Evolutionary conservation across 2,113 vertebrate genomes (phyloP).

Genomic region (Sporophila hypoxantha): DNA sequence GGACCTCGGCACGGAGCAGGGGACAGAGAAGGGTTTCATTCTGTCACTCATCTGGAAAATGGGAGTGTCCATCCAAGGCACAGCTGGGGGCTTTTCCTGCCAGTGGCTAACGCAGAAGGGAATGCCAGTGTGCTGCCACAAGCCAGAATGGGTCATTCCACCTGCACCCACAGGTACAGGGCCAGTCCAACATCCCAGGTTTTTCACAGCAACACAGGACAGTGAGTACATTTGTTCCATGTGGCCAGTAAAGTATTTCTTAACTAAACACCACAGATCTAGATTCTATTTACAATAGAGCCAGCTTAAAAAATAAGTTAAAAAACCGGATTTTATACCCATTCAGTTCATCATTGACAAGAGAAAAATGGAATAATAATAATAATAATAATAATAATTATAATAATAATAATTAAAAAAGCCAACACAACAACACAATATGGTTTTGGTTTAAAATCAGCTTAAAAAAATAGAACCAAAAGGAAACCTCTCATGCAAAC

Average conservation of each 20-base stretch:
- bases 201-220: constrained; percentile 23
- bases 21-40: not conserved
- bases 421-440: constrained; percentile 73
- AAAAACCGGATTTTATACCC: constrained; percentile 70
- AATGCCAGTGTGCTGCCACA: not conserved
- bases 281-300: constrained; percentile 60
- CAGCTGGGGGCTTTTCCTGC: constrained; percentile 1
- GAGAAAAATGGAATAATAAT: constrained; percentile 65
- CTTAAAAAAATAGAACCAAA: constrained; percentile 77
- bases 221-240: constrained; percentile 2
- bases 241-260: constrained; percentile 16
- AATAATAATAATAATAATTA: constrained; percentile 21
- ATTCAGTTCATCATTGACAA: constrained; percentile 74
- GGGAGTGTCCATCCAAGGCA: constrained; percentile 6
- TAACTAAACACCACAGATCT: constrained; percentile 7
- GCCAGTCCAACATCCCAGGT: not conserved
- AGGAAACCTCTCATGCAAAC: constrained; percentile 79
- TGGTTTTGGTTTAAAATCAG: constrained; percentile 78
- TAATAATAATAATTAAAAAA: constrained; percentile 47
- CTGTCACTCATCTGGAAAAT: not conserved
- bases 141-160: not conserved
- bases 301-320: constrained; percentile 64
- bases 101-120: not conserved
- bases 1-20: not conserved
- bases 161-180: not conserved